Evolutionary conservation across 2,113 vertebrate genomes (phyloP), one percentile per base, ranked within the genome.

Genomic region (Caracal caracal): DNA sequence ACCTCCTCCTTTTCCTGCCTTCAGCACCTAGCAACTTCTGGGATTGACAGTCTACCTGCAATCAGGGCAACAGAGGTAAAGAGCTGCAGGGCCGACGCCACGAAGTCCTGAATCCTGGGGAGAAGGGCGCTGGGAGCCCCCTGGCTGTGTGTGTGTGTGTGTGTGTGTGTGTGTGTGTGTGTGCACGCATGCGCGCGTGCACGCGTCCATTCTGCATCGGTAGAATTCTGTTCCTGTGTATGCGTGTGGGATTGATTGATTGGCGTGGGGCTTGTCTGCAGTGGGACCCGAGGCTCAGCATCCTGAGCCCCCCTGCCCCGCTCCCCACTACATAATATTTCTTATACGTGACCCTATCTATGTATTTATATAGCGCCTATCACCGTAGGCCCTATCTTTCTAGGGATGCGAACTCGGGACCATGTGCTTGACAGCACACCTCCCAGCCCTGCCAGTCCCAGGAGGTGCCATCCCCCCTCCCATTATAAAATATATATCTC

Each of bases 401-500:
- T 96, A 92, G 98, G 98, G 97, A 97, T 97, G 96, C 70, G 53
- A 97, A 97, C 96, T 88, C 56, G 96, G 95, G 97, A 96, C 96
- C 94, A 51, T 98, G 97, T 98, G 97, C 97, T 97, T 96, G 1
- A 73, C 73, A 47, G 95, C 97, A 93, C 92, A 90, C 96, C 97
- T 94, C 96, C 97, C 90, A 97, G 96, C 78, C 82, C 95, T 97
- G 96, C 96, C 88, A 76, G 97, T 92, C 98, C 97, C 98, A 98
- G 98, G 97, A 98, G 98, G 98, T 97, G 97, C 96, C 84, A 95
- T 88, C 96, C 97, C 97, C 97, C 97, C 96, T 97, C 98, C 98
- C 98, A 97, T 98, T 98, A 98, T 98, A 98, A 98, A 98, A 98
- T 98, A 98, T 98, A 98, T 97, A 98, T 98, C 97, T 98, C 98